A percentile compares a stretch with the other conserved stretches of the same genome.
Conservation (phyloP, 2,797 vertebrate genomes). For the Lindbergichthys nudifrons region DNA sequence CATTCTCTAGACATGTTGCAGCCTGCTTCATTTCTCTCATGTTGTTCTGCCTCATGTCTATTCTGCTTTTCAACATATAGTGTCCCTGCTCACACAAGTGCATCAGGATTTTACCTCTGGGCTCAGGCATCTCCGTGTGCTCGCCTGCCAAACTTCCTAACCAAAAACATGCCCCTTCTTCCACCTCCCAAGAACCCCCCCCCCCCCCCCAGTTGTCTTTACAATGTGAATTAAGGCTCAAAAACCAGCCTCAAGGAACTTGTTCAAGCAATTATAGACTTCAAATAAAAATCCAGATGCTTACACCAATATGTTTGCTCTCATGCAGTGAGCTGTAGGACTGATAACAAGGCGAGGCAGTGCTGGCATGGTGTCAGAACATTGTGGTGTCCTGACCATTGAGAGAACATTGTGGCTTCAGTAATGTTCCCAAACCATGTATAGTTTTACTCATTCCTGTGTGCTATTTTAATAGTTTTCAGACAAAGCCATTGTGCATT, state of each 20-base stretch:
- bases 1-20: slow-evolving; percentile 69
- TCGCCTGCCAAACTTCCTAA: slow-evolving; percentile 31
- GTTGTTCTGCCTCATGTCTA: slow-evolving; percentile 49
- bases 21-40: slow-evolving; percentile 62
- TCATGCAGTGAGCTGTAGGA: slow-evolving; percentile 36
- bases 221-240: slow-evolving; percentile 31
- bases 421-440: slow-evolving; percentile 21
- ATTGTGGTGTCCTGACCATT: slow-evolving; percentile 34
- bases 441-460: slow-evolving; percentile 17
- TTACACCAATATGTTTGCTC: slow-evolving; percentile 19
- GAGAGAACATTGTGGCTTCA: slow-evolving; percentile 25
- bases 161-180: slow-evolving; percentile 37
- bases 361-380: slow-evolving; percentile 37
- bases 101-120: slow-evolving; percentile 47
- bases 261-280: slow-evolving; percentile 44
- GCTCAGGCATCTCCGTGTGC: slow-evolving; percentile 34
- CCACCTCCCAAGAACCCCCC: slow-evolving; percentile 17
- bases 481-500: slow-evolving; percentile 7
- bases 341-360: slow-evolving; percentile 28
- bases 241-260: slow-evolving; percentile 31
- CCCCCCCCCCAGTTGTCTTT: slow-evolving; percentile 30
- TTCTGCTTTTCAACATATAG: slow-evolving; percentile 38
- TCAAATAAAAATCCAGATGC: slow-evolving; percentile 39
- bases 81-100: slow-evolving; percentile 34
- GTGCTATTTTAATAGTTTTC: slow-evolving; percentile 20